phyloP scores from a whole-genome alignment of 64 coral and sea anemone species.

The Anthopleura sola region DNA sequence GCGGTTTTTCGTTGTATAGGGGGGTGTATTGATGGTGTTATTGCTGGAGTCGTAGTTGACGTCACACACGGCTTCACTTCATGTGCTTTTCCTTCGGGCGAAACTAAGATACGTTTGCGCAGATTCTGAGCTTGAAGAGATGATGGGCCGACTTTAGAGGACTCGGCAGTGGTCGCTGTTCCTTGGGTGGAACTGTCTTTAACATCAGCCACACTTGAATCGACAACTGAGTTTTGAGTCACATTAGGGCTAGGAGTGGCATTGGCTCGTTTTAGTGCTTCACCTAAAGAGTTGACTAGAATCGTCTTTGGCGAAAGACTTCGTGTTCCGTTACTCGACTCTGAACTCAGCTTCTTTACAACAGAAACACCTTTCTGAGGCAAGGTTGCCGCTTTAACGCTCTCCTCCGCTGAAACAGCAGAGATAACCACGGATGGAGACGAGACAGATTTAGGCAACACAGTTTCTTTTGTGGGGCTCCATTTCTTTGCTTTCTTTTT shows the following conservation, averaged over 20 bases:
- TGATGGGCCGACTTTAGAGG: not conserved
- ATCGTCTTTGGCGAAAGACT: not conserved
- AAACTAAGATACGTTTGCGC: conserved; percentile 19
- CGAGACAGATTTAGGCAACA: not conserved
- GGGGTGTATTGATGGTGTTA: not conserved
- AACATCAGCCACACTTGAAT: not conserved
- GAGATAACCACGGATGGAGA: conserved; percentile 15
- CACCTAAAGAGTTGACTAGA: not conserved
- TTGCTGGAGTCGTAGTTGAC: not conserved
- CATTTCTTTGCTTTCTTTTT: conserved; percentile 51
- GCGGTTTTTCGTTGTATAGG: not conserved
- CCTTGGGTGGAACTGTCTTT: not conserved
- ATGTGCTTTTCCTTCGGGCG: conserved; percentile 13
- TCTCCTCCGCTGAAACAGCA: conserved; percentile 25
- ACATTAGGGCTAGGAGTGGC: not conserved
- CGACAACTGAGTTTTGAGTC: not conserved
- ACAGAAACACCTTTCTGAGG: not conserved
- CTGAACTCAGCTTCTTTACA: not conserved
- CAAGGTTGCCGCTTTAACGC: not conserved
- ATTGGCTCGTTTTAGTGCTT: not conserved
- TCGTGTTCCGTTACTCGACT: not conserved
- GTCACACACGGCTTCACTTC: conserved; percentile 7
- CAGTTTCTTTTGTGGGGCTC: not conserved
- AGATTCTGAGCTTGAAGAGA: not conserved
- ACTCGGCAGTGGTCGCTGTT: not conserved